Evolutionary conservation across 1,140 invertebrate species (phyloP).

Genomic region (Amyelois transitella): DNA sequence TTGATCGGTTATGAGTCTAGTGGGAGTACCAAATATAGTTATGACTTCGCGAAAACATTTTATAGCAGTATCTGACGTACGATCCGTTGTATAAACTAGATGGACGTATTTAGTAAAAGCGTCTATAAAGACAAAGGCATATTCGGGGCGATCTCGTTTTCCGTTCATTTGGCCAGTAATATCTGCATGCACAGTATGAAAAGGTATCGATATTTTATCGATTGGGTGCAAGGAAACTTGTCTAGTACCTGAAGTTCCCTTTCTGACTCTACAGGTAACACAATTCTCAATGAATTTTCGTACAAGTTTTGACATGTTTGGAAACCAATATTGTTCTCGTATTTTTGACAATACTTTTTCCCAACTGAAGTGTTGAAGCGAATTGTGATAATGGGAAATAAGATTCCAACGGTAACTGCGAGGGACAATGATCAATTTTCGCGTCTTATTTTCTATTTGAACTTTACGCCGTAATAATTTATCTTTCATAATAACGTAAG

Average conservation of each 20-base stretch:
- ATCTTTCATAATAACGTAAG: slow-evolving; percentile 20
- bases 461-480: slow-evolving; percentile 20
- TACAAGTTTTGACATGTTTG: slow-evolving; percentile 26
- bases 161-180: slow-evolving; percentile 20
- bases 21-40: slow-evolving; percentile 14
- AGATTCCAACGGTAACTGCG: slow-evolving; percentile 23
- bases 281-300: slow-evolving; percentile 35
- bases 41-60: slow-evolving; percentile 11
- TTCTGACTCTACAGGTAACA: slow-evolving; percentile 28
- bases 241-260: slow-evolving; percentile 20
- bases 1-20: slow-evolving; percentile 13
- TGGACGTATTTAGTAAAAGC: slow-evolving; percentile 13
- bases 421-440: slow-evolving; percentile 24
- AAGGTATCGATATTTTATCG: slow-evolving; percentile 25
- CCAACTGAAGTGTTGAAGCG: slow-evolving; percentile 32
- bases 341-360: slow-evolving; percentile 29
- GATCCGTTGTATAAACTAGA: slow-evolving; percentile 10
- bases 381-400: slow-evolving; percentile 30
- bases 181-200: slow-evolving; percentile 30
- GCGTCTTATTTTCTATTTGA: slow-evolving; percentile 19
- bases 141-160: slow-evolving; percentile 5
- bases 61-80: slow-evolving; percentile 4
- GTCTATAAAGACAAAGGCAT: slow-evolving; percentile 23
- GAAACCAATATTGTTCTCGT: slow-evolving; percentile 35
- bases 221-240: slow-evolving; percentile 27